These are phyloP conservation scores for Troglohyphantes excavatus DNA, from an alignment of 2,888 invertebrate species.

Conservation along the genomic window DNA sequence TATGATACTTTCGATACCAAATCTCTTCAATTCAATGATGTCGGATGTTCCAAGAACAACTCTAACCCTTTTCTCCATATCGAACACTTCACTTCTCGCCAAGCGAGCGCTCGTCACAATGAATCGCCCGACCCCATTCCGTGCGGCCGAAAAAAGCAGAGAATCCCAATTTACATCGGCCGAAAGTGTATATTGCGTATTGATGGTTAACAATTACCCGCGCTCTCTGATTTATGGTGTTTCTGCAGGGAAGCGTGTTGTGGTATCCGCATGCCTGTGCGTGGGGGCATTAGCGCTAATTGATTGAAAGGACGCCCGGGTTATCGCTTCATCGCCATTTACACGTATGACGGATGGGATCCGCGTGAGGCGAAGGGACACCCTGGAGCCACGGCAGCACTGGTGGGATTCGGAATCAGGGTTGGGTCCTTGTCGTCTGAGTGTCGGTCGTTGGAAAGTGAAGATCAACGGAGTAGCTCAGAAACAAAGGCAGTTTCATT, in stretches of 20 bases:
- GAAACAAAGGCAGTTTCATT: no score
- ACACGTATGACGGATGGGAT: constrained; percentile 63
- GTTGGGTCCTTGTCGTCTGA: no score
- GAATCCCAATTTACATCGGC: neutral
- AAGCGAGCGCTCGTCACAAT: neutral
- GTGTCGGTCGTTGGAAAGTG: no score
- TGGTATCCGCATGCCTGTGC: constrained; percentile 60
- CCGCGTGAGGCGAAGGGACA: constrained; percentile 17
- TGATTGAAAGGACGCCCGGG: constrained; percentile 70
- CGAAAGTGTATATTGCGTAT: neutral
- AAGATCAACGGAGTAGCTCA: no score
- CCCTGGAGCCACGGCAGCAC: neutral
- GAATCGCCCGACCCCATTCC: neutral
- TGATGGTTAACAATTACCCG: constrained; percentile 34
- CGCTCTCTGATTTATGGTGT: constrained; percentile 44
- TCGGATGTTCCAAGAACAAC: no score
- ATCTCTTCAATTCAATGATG: no score
- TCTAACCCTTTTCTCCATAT: no score
- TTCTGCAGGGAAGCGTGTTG: neutral
- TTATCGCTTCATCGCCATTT: constrained; percentile 76
- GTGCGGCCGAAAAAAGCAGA: neutral
- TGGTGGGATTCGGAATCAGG: no score
- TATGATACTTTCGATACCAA: no score
- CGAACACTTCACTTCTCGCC: neutral
- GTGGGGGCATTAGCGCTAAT: constrained; percentile 73